Evolutionary conservation across 2,888 invertebrate species (phyloP).

Genomic region (Agonopterix alstromeriana): DNA sequence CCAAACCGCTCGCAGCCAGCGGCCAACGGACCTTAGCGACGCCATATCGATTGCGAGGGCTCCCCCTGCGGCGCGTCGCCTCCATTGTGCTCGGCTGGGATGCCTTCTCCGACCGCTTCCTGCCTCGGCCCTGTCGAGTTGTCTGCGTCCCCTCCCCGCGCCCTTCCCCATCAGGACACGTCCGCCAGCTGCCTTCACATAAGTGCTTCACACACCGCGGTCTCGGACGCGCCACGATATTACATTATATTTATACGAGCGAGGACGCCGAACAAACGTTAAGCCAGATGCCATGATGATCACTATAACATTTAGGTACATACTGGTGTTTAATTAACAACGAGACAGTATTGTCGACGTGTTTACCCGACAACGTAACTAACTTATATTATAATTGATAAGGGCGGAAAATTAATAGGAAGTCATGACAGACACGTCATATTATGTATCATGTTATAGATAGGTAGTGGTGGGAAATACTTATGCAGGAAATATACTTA

Average conservation of each 20-base stretch:
- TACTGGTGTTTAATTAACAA: too few species aligned
- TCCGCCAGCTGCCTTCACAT: constrained; percentile 55
- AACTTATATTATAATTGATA: too few species aligned
- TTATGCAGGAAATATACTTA: too few species aligned
- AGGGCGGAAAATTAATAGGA: too few species aligned
- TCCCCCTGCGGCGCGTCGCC: constrained; percentile 74
- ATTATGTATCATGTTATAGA: too few species aligned
- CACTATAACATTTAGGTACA: too few species aligned
- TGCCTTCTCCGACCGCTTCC: constrained; percentile 72
- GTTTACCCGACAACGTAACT: too few species aligned
- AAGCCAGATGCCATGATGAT: not conserved
- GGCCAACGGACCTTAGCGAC: constrained; percentile 77
- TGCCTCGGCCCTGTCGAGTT: constrained; percentile 51
- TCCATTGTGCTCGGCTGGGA: constrained; percentile 70
- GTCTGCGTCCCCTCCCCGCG: constrained; percentile 25
- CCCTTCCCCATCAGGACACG: constrained; percentile 45
- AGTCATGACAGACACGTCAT: too few species aligned
- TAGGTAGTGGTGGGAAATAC: too few species aligned
- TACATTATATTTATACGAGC: not conserved
- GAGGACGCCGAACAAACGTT: not conserved
- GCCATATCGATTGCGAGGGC: constrained; percentile 77
- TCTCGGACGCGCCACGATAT: not conserved
- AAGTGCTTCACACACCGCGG: constrained; percentile 27
- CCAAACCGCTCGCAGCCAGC: constrained; percentile 71
- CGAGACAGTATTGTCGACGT: too few species aligned